Evolutionary conservation across 2,888 invertebrate species (phyloP), one percentile per base, ranked within the genome.

Genomic region (Cephus pulcher): DNA sequence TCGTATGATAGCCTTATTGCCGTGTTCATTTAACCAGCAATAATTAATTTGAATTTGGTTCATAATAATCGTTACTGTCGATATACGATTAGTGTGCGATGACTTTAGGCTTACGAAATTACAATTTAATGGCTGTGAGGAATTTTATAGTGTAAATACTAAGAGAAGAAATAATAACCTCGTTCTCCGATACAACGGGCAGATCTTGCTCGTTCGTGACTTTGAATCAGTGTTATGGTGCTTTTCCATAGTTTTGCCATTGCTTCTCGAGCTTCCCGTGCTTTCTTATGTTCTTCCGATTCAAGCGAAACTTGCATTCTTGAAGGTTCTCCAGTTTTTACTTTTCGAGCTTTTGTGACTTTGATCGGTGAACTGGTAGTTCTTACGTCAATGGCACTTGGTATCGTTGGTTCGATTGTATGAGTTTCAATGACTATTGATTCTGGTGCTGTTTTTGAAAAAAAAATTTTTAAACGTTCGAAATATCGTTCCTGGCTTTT

Each of bases 121-220:
- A 56, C 23, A 56, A 56, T 56, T 56, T 23, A 56, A 15, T 56
- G 23, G 6, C 9, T 56, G 4, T 23, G 23, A 23, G 0, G 40
- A 56, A 1, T 56, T 23, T 56, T 9, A 56, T 9, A 56, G 9
- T 56, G 6, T 6, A 23, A 56, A 56, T 23, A 56, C 6, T 6
- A 23, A 12, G 32, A 11, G 71, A 71, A 0, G 15, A 56, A 76
- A 33, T 11, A 76, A 33, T 11, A 32, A 88, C 89, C 83, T 23
- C 83, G 77, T 32, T 71, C 76, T 23, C 80, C 86, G 15, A 78
- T 40, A 15, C 73, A 76, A n/a, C 89, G 86, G 69, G 75, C 86
- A 4, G 79, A 75, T 78, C 90, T 87, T 1, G 87, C 87, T 70
- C 90, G 85, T 75, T 90, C 90, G 80, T 89, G 87, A 30, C 77